These are phyloP conservation scores for Colletes latitarsis DNA, from an alignment of 1,140 invertebrate genomes.

Conservation along the genomic window DNA sequence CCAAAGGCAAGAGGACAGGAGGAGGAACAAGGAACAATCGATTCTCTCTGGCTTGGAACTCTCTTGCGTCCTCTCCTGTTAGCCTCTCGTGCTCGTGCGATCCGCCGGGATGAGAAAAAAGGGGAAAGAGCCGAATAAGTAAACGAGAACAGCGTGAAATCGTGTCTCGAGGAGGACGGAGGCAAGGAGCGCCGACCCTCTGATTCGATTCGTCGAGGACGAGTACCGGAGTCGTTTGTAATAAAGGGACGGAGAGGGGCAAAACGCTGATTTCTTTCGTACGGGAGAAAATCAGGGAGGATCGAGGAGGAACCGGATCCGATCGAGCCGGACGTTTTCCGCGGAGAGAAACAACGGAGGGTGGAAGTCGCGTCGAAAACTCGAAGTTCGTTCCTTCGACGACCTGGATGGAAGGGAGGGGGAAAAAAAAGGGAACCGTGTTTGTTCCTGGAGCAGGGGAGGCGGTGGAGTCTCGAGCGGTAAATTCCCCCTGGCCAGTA, in stretches of 20 bases:
- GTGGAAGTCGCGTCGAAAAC: background rate
- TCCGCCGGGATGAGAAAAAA: background rate
- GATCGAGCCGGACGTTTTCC: constrained; percentile 15
- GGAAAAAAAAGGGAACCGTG: background rate
- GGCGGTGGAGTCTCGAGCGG: constrained; percentile 22
- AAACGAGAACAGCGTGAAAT: constrained; percentile 24
- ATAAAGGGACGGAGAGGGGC: constrained; percentile 15
- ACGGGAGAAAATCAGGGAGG: background rate
- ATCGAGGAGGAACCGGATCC: background rate
- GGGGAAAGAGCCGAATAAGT: background rate
- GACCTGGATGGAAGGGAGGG: background rate
- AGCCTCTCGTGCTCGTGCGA: constrained; percentile 61
- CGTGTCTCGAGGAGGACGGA: constrained; percentile 5
- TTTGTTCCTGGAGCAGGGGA: background rate
- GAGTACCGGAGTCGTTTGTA: background rate
- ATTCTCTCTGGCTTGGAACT: constrained; percentile 51
- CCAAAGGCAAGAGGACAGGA: background rate
- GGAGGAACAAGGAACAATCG: constrained; percentile 58
- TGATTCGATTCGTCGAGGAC: constrained; percentile 12
- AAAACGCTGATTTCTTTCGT: constrained; percentile 30
- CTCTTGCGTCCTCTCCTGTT: constrained; percentile 67
- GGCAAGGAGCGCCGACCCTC: background rate
- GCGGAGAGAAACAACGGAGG: background rate
- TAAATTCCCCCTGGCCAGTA: constrained; percentile 58
- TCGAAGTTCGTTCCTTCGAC: constrained; percentile 10